These are phyloP conservation scores for Hyppa rectilinea DNA, from an alignment of 2,888 invertebrate genomes.

Conservation along the genomic window DNA sequence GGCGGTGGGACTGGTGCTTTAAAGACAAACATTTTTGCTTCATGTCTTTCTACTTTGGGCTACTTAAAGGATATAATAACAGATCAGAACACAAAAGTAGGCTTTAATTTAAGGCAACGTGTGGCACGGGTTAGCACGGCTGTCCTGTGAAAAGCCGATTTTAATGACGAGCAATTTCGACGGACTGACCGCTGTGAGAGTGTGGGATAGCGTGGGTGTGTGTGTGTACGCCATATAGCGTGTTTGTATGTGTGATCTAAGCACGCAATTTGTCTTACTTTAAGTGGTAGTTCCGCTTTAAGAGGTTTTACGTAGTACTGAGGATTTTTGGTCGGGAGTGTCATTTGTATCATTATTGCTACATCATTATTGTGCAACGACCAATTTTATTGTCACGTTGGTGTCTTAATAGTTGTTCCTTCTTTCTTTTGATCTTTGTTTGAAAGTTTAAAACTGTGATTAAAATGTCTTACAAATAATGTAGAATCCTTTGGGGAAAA, in stretches of 20 bases:
- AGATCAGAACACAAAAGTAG: slow-evolving; percentile 17
- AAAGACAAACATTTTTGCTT: not conserved
- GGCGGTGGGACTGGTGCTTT: too few species aligned
- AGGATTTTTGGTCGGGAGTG: not conserved
- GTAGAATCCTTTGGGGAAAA: not conserved
- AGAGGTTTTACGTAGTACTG: slow-evolving; percentile 14
- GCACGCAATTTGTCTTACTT: slow-evolving; percentile 44
- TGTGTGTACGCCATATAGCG: not conserved
- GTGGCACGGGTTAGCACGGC: not conserved
- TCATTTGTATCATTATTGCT: slow-evolving; percentile 7
- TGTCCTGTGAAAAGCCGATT: slow-evolving; percentile 60
- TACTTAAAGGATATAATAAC: not conserved
- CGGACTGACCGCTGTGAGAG: slow-evolving; percentile 26
- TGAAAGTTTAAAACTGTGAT: not conserved
- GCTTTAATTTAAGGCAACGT: slow-evolving; percentile 24
- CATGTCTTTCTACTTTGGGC: too few species aligned
- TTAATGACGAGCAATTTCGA: slow-evolving; percentile 65
- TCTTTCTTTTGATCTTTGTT: not conserved
- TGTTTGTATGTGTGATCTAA: slow-evolving; percentile 1
- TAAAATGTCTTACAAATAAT: not conserved
- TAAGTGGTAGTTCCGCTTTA: slow-evolving; percentile 37
- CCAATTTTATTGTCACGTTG: not conserved
- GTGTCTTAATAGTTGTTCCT: not conserved
- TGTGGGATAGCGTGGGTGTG: not conserved
- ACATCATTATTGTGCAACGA: not conserved